Base-by-base conservation (phyloP, 2,113 vertebrate species). In the Phoenicopterus ruber region DNA sequence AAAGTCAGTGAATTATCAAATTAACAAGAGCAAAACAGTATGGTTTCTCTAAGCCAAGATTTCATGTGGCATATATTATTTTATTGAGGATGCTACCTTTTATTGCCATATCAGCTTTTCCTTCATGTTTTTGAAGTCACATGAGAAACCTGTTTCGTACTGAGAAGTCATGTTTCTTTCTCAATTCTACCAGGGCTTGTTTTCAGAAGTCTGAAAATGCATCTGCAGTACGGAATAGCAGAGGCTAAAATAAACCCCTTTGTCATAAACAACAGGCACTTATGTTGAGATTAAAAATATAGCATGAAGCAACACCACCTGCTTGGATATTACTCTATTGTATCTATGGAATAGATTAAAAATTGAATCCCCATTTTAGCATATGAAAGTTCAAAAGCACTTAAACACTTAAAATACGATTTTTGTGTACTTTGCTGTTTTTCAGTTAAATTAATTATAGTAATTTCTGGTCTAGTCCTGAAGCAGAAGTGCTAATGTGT, bases 1-100 rank as follows among this genome's bases (percentile, higher is more conserved):
- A 84, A 95, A 90, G 32, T 63, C 69, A 88, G 42, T 83, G 76
- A 96, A 94, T 96, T 92, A 92, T 70, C 78, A 87, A 95, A 94
- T 88, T 91, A 92, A 90, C 40, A 92, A 65, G 25, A 78, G 69
- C 25, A 82, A 88, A 95, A 21, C 44, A 90, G 40, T 88, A 36
- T 62, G 71, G 47, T 86, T 72, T 93, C 77, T 89, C 73, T 78
- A 82, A 90, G n/a, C 18, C 0, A 1, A 25, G 20, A 80, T 74
- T 92, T 95, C 42, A 25, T 57, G 40, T 82, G 22, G 9, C 20
- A 13, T 87, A 29, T n/a, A 73, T 83, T 86, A 71, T 86, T 95
- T 91, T 92, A 84, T 95, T 88, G 54, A 85, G 59, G 13, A 31
- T 81, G 38, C 21, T 87, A 32, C 10, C 73, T 95, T 88, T 96